Evolutionary conservation across 2,113 vertebrate genomes (phyloP), one percentile per base, ranked within the genome.

Genomic region (Phainopepla nitens): DNA sequence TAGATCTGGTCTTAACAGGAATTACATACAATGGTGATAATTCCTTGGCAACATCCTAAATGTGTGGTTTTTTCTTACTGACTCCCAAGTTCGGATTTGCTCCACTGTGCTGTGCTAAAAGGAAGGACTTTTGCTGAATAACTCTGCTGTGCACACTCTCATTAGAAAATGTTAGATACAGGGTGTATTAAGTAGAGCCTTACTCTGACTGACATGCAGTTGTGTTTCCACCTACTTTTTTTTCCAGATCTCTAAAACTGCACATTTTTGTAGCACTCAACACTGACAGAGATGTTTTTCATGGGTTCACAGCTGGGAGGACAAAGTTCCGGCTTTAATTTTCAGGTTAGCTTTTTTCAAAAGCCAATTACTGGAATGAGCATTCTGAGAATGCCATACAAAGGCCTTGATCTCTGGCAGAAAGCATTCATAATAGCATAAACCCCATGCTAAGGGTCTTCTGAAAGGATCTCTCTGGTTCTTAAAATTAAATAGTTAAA

Each of bases 131-230:
- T 5, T 54, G 31, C n/a, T 36, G 33, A 50, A 5, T 6, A 86
- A 39, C 28, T 69, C 1, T 0, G 36, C 28, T 22, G 11, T 11
- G 33, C 27, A 35, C 0, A 0, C 12, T 19, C 15, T 17, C 19
- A 69, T 12, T 35, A 62, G 25, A 71, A 51, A 69, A 39, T 4
- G 3, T 29, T 16, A 69, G 14, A 75, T 13, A 25, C 5, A 21
- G 15, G 8, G 36, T 27, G 6, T 27, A 15, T 33, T 53, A 84
- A 60, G 22, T 33, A 81, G 3, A 73, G 18, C 6, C 15, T 65
- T 69, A 49, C 36, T 51, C 16, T 39, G 0, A 70, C 13, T 31
- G 39, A 27, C 23, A 15, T 4, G 3, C 20, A 56, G 21, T 23
- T 54, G 25, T 33, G 18, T 58, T 93, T 94, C 23, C 42, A 89